Evolutionary conservation across 2,113 vertebrate genomes (phyloP).

Genomic region (Oreotrochilus melanogaster): DNA sequence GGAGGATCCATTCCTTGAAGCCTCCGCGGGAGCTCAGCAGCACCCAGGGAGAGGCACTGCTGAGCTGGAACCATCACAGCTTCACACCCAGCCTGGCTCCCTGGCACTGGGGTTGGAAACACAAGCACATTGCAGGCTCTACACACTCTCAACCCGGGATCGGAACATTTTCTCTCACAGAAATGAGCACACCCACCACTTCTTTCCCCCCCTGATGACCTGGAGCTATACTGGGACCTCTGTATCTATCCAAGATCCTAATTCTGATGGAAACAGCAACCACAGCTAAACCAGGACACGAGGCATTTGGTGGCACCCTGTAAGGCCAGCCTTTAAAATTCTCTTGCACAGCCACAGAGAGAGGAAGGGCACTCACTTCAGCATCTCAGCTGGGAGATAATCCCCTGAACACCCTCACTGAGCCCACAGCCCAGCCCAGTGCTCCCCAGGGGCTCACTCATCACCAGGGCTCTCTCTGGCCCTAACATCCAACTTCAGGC

Average conservation of each 20-base stretch:
- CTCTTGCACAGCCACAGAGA: accelerated
- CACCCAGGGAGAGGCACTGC: background rate
- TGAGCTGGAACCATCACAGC: background rate
- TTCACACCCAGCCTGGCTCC: background rate
- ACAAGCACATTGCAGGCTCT: background rate
- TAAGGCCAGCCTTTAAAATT: background rate
- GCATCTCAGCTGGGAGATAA: background rate
- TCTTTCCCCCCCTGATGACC: background rate
- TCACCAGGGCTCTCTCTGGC: background rate
- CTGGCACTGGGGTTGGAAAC: background rate
- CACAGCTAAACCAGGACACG: too few relatives aligned
- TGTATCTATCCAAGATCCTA: accelerated
- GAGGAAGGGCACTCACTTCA: background rate
- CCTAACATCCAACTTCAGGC: accelerated
- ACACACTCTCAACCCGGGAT: background rate
- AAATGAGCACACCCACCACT: background rate
- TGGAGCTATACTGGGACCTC: background rate
- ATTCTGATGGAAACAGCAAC: accelerated
- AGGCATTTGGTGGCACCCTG: accelerated
- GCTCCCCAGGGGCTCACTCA: background rate
- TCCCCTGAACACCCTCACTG: background rate
- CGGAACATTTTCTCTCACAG: background rate
- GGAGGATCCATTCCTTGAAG: conserved; percentile 36
- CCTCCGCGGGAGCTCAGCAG: conserved; percentile 2
- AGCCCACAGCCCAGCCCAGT: background rate